phyloP scores from a whole-genome alignment of 2,113 vertebrate species.

The Poeciliopsis occidentalis region DNA sequence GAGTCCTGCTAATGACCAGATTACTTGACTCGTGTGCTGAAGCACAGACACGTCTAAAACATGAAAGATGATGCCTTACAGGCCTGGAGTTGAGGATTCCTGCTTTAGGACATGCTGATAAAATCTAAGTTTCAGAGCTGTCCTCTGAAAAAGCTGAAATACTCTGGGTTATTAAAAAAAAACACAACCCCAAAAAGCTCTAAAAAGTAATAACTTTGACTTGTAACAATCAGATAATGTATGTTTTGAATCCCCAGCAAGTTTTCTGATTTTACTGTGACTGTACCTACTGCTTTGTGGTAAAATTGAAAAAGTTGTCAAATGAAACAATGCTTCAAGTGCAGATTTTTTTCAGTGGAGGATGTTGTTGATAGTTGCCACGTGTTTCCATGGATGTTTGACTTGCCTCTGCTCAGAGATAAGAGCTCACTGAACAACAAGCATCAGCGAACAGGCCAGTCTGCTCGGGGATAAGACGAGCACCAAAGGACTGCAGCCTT shows the following conservation, averaged over 20 bases:
- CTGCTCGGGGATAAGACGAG: slow-evolving; percentile 41
- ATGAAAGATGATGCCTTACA: no score
- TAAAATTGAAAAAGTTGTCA: neutral
- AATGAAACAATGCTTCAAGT: neutral
- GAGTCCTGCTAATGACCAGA: no score
- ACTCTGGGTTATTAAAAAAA: no score
- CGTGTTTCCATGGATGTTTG: slow-evolving; percentile 20
- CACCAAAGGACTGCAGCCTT: slow-evolving; percentile 40
- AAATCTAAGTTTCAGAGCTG: neutral
- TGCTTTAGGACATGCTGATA: neutral
- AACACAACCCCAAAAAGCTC: no score
- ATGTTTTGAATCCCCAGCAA: neutral
- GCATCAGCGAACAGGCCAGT: slow-evolving; percentile 40
- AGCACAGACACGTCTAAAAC: no score
- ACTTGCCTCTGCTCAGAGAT: slow-evolving; percentile 36
- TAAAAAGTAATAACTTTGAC: neutral
- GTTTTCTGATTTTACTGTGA: neutral
- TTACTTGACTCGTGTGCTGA: no score
- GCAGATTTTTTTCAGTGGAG: neutral
- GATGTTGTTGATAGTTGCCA: slow-evolving; percentile 17
- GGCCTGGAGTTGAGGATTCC: no score
- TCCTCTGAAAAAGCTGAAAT: no score
- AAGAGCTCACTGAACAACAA: slow-evolving; percentile 53
- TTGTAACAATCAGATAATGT: neutral
- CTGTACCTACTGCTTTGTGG: neutral